Evolutionary conservation across 2,888 invertebrate species (phyloP).

Genomic region (Agriopis leucophaearia): DNA sequence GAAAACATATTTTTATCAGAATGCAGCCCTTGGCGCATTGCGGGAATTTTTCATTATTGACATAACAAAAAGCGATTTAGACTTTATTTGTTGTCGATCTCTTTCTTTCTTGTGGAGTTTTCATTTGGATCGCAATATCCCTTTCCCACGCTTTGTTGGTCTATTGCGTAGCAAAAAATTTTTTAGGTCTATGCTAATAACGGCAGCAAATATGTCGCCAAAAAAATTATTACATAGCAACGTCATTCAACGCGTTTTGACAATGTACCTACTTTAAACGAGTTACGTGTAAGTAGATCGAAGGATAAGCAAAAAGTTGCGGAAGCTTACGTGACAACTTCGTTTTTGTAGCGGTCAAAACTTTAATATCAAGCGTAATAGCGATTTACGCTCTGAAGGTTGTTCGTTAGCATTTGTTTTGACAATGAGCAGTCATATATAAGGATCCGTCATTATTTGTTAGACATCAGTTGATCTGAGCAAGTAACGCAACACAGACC

Average conservation of each 20-base stretch:
- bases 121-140: too few species aligned
- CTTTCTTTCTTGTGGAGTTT: too few species aligned
- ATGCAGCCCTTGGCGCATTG: too few species aligned
- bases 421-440: constrained; percentile 66
- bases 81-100: too few species aligned
- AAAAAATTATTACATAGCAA: not conserved
- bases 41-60: too few species aligned
- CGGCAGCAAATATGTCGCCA: too few species aligned
- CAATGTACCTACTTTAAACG: too few species aligned
- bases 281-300: constrained; percentile 10
- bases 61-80: too few species aligned
- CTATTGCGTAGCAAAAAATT: too few species aligned
- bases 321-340: constrained; percentile 43
- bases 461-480: constrained; percentile 77
- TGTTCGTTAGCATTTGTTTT: constrained; percentile 69
- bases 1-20: too few species aligned
- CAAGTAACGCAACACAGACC: constrained; percentile 76
- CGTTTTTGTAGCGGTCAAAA: constrained; percentile 32
- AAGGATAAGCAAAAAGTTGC: constrained; percentile 32
- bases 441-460: constrained; percentile 62
- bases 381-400: constrained; percentile 65
- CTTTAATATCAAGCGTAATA: constrained; percentile 35
- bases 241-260: not conserved
- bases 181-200: too few species aligned
- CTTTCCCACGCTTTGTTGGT: too few species aligned